Conservation (phyloP, 2,113 vertebrate species). For the Cynocephalus volans region DNA sequence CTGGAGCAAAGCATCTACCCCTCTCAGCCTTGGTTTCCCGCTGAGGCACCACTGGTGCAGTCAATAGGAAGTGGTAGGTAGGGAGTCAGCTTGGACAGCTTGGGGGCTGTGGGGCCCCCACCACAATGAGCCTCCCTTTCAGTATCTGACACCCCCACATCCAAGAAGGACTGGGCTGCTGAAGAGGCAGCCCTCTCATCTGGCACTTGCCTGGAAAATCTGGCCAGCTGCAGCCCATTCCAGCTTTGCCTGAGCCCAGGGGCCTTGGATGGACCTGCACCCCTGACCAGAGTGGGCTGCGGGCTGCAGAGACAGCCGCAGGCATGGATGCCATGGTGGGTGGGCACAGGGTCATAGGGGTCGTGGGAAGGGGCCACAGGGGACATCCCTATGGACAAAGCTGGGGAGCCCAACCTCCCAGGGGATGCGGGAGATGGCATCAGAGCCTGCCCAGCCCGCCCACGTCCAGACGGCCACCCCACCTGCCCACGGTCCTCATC, state of each 20-base stretch:
- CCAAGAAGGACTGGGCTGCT: accelerated
- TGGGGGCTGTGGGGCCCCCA: neutral
- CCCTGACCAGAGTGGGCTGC: neutral
- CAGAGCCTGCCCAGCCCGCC: neutral
- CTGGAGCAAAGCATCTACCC: neutral
- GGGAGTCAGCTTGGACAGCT: neutral
- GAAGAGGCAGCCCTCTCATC: neutral
- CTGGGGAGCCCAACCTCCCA: neutral
- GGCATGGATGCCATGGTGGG: accelerated
- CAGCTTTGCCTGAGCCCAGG: accelerated
- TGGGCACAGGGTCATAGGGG: neutral
- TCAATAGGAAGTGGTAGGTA: neutral
- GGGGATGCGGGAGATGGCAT: neutral
- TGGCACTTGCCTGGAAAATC: neutral
- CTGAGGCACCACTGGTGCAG: neutral
- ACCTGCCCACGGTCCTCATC: neutral
- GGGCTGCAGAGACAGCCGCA: neutral
- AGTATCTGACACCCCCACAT: neutral
- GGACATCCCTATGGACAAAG: conserved; percentile 6
- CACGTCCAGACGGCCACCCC: neutral
- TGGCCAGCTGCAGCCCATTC: neutral
- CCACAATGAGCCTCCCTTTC: neutral
- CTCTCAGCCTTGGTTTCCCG: neutral
- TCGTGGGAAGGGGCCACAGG: conserved; percentile 8
- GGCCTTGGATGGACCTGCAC: too few relatives aligned